Evolutionary conservation across 2,888 invertebrate species (phyloP).

Genomic region (Drosophila crucigera): DNA sequence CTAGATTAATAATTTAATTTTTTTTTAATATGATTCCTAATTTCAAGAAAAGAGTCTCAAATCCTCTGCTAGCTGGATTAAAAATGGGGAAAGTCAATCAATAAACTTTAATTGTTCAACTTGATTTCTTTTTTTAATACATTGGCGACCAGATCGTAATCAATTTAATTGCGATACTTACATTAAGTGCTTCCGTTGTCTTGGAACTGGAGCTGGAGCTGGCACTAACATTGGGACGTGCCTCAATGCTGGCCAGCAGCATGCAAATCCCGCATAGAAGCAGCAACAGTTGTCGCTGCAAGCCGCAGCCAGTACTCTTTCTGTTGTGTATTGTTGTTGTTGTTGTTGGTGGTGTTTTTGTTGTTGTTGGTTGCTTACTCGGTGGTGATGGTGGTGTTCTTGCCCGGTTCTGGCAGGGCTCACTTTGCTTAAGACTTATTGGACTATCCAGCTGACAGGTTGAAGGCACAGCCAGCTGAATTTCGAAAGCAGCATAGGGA

Average conservation of each 20-base stretch:
- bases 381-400: slow-evolving; percentile 46
- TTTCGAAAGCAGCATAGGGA: slow-evolving; percentile 72
- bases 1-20: not conserved
- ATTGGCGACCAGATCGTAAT: not conserved
- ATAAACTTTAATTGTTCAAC: not conserved
- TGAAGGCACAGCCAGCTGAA: slow-evolving; percentile 21
- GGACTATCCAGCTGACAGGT: slow-evolving; percentile 45
- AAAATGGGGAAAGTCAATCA: not conserved
- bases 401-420: slow-evolving; percentile 12
- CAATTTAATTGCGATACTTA: slow-evolving; percentile 55
- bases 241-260: slow-evolving; percentile 79
- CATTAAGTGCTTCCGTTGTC: slow-evolving; percentile 47
- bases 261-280: slow-evolving; percentile 73
- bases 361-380: slow-evolving; percentile 35
- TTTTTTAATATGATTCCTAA: not conserved
- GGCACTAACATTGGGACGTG: slow-evolving; percentile 82
- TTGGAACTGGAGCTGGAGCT: slow-evolving; percentile 24
- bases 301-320: slow-evolving; percentile 15
- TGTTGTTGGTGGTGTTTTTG: slow-evolving; percentile 44
- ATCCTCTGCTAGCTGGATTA: not conserved
- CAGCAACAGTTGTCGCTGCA: slow-evolving; percentile 47
- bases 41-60: no score
- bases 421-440: slow-evolving; percentile 46
- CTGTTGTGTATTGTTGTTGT: slow-evolving; percentile 13
- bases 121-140: not conserved